Evolutionary conservation across 2,888 invertebrate species (phyloP).

Genomic region (Drosophila austrosaltans): DNA sequence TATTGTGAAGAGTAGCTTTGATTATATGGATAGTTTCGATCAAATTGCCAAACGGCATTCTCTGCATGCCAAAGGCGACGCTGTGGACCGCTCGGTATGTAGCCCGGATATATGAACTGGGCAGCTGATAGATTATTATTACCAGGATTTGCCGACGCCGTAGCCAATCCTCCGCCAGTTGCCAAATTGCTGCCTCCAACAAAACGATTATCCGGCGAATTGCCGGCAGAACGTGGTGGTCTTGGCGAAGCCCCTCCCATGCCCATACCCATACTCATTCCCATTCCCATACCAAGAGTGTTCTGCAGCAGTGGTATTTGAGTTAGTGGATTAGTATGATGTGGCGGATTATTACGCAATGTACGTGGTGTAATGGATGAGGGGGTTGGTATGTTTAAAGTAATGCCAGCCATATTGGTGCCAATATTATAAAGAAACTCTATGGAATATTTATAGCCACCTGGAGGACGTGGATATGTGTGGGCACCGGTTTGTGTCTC

Average conservation of each 20-base stretch:
- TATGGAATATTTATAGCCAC: slow-evolving; percentile 70
- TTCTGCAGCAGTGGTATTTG: slow-evolving; percentile 40
- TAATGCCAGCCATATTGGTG: slow-evolving; percentile 62
- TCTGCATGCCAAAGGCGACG: slow-evolving; percentile 70
- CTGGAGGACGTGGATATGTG: slow-evolving; percentile 63
- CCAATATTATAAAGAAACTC: slow-evolving; percentile 70
- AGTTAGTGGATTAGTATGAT: slow-evolving; percentile 17
- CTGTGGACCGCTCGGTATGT: slow-evolving; percentile 55
- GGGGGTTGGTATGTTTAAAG: slow-evolving; percentile 67
- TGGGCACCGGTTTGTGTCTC: slow-evolving; percentile 42
- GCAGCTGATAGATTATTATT: neutral
- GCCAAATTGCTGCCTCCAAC: slow-evolving; percentile 17
- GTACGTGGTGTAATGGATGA: slow-evolving; percentile 66
- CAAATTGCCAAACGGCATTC: slow-evolving; percentile 71
- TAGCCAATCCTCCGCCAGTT: slow-evolving; percentile 9
- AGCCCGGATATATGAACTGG: slow-evolving; percentile 63
- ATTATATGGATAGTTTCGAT: slow-evolving; percentile 72
- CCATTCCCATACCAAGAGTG: slow-evolving; percentile 22
- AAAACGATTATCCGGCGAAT: slow-evolving; percentile 38
- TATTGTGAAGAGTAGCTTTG: slow-evolving; percentile 60
- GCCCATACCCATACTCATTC: slow-evolving; percentile 4
- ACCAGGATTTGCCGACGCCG: slow-evolving; percentile 15
- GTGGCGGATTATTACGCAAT: slow-evolving; percentile 52
- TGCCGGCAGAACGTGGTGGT: slow-evolving; percentile 14
- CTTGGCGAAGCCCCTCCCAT: slow-evolving; percentile 14